Evolutionary conservation across 2,888 invertebrate genomes (phyloP), one percentile per base, ranked within the genome.

Genomic region (Cataglyphis rosenhaueri): DNA sequence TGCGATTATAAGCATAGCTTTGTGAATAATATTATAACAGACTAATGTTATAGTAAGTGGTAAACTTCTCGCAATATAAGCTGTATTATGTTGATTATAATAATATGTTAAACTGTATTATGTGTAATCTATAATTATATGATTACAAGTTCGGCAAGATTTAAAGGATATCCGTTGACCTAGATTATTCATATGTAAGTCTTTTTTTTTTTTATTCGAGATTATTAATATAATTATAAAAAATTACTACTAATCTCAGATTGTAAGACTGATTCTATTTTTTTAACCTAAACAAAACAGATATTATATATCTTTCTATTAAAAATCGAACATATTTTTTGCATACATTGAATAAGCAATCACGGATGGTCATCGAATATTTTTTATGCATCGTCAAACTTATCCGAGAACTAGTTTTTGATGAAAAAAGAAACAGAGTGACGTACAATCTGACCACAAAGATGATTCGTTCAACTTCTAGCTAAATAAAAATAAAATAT

Each of bases 401-500:
- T 29, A 61, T 62, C 10, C 3, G 64, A 41, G 9, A 61, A n/a
- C 18, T 70, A 70, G 10, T 73, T 73, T 73, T 70, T 25, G 35
- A 70, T 35, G 10, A 70, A 55, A 62, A 29, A 38, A 12, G 8
- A 12, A 59, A 29, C 8, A 73, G 12, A 8, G 5, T 4, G 10
- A 35, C 1, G n/a, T 29, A 15, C 32, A 68, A 48, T 41, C 29
- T 29, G 25, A 38, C 25, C 25, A 70, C 5, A 21, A 57, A 71
- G 1, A 41, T 57, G 1, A 41, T 57, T 38, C 6, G 21, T 21
- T 55, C 21, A 35, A 12, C n/a, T 73, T 38, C 8, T 41, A 64
- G n/a, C 8, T 41, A 12, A 73, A 64, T 73, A n/a, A 61, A 41
- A 62, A 73, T 62, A 9, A 41, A 59, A 73, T 41, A 73, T 62